Conservation (phyloP, 1,140 invertebrate species). For the Drosophila ficusphila region DNA sequence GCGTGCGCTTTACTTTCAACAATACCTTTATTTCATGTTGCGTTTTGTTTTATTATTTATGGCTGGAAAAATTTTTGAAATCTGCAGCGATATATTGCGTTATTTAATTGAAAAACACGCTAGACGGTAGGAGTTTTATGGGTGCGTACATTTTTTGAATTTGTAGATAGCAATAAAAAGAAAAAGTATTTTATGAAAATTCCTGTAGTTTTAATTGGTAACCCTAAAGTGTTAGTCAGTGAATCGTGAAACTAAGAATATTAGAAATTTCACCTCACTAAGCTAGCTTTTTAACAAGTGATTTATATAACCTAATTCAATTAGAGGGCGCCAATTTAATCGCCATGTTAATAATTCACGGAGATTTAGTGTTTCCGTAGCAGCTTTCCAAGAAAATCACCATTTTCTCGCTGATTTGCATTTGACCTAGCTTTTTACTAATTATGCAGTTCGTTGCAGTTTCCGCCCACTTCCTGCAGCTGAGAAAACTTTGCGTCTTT, state of each 20-base stretch:
- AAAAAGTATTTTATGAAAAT: conserved; percentile 3
- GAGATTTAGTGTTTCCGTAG: conserved; percentile 27
- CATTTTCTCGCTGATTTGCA: conserved; percentile 53
- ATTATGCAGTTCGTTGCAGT: conserved; percentile 54
- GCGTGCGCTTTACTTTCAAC: conserved; percentile 9
- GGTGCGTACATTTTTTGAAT: neutral
- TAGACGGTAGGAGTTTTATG: conserved; percentile 24
- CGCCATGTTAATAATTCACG: conserved; percentile 36
- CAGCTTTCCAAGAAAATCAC: neutral
- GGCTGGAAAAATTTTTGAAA: conserved; percentile 42
- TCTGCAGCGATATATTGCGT: conserved; percentile 47
- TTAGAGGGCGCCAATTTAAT: conserved; percentile 7
- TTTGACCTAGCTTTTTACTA: conserved; percentile 48
- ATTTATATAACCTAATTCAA: neutral
- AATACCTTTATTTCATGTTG: conserved; percentile 4
- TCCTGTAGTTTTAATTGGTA: neutral
- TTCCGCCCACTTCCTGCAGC: neutral
- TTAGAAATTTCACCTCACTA: neutral
- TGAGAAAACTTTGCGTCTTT: conserved; percentile 50
- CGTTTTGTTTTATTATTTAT: conserved; percentile 36
- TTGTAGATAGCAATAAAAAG: conserved; percentile 13
- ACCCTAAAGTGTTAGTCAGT: neutral
- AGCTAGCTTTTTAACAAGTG: neutral
- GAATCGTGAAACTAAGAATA: neutral
- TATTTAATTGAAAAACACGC: conserved; percentile 59